Evolutionary conservation across 2,888 invertebrate genomes (phyloP), one percentile per base, ranked within the genome.

Genomic region (Tyria jacobaeae): DNA sequence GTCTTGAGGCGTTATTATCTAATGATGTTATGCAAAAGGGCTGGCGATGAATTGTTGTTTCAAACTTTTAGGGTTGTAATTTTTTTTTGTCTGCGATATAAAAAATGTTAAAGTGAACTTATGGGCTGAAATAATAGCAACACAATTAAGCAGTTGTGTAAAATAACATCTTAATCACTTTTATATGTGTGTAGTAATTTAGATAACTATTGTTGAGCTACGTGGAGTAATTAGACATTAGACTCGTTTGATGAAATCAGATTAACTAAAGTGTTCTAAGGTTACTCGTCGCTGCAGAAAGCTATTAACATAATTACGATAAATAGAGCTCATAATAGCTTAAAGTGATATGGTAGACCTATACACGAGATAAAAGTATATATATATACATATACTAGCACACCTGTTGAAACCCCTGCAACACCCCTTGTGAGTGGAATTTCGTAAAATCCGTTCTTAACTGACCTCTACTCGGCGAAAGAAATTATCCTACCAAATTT

Each of bases 1-100:
- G 70, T 66, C 72, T 68, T 54, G 56, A 76, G 68, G 62, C 68
- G 50, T 37, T 60, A 27, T 53, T 27, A 41, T 31, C 41, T 53
- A 62, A 66, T 58, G 62, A 64, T 67, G 63, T 64, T 62, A 47
- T 64, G 64, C 59, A 52, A 55, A 35, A 51, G 47, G 21, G 34
- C 4, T 44, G 25, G 17, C 17, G 24, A 4, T 17, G 25, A 39
- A 61, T 47, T 37, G 31, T 48, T 57, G 35, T 44, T n/a, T 6
- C 3, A 44, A 51, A n/a, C n/a, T 25, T 60, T 54, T 21, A 31
- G 21, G n/a, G n/a, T 14, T 52, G 21, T 48, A 35, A 17, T 25
- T 49, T 0, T 0, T 39, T 57, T 6, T 17, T 31, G 12, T 39
- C 10, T 50, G 3, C 15, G 10, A 41, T 41, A 35, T 14, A 14